Conservation (phyloP, 2,797 vertebrate species). For the Merluccius polli region DNA sequence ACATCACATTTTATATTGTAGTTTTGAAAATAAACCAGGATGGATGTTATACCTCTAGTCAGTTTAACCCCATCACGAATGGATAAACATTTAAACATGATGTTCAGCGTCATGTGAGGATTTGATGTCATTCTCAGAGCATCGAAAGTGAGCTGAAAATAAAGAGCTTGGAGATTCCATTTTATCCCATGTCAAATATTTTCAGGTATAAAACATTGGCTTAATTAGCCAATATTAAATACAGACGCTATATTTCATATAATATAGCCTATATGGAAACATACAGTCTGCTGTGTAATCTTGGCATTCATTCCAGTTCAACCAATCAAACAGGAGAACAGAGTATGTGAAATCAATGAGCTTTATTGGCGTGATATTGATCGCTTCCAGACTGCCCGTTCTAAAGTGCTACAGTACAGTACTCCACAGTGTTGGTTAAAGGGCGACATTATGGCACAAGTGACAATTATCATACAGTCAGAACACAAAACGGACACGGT, state of each 20-base stretch:
- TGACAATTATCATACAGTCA: slow-evolving; percentile 35
- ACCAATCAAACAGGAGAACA: not conserved
- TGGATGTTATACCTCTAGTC: not conserved
- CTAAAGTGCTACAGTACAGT: slow-evolving; percentile 65
- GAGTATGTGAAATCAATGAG: slow-evolving; percentile 28
- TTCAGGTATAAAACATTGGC: not conserved
- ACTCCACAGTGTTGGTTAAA: slow-evolving; percentile 45
- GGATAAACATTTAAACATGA: not conserved
- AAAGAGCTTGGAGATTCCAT: not conserved
- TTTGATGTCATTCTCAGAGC: not conserved
- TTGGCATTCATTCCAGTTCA: not conserved
- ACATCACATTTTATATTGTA: not conserved
- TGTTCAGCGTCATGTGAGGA: not conserved
- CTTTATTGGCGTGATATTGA: slow-evolving; percentile 69
- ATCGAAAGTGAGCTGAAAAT: too few relatives aligned
- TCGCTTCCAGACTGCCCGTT: slow-evolving; percentile 33
- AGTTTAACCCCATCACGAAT: not conserved
- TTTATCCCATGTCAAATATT: not conserved
- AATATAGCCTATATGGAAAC: not conserved
- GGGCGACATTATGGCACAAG: slow-evolving; percentile 60
- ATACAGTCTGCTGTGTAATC: too few relatives aligned
- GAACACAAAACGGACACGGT: slow-evolving; percentile 41
- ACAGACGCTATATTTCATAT: not conserved
- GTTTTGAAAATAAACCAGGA: not conserved
- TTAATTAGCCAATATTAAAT: not conserved